Base-by-base conservation (phyloP, 2,888 invertebrate genomes). In the Fissipunctia ypsillon region DNA sequence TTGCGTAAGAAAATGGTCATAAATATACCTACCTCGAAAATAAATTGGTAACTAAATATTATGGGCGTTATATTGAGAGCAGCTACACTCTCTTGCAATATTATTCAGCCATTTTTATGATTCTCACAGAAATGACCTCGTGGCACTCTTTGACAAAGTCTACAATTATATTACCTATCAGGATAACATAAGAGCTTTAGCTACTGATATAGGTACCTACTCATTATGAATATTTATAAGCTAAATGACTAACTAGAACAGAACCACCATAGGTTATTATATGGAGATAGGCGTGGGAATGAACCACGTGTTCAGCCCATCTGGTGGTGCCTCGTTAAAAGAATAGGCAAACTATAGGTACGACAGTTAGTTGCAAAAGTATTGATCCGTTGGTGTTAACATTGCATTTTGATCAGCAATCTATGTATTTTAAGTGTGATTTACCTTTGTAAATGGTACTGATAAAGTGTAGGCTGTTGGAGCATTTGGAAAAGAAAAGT, bases 171-270 rank as follows among this genome's bases (percentile, higher is more conserved):
- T n/a, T 16, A 14, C 28, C 0, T 22, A 22, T 43, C 50, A 50
- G 48, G 41, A 52, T 43, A 19, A 14, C 35, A n/a, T 48, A 25
- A 14, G 31, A 56, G 5, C n/a, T 41, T 10, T 6, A 22, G 6
- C 28, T 54, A 45, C 25, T 12, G n/a, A n/a, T 76, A 50, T 48
- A n/a, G n/a, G n/a, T n/a, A n/a, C n/a, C n/a, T n/a, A 22, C 1
- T 57, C 69, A 52, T 59, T 6, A 57, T 78, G 9, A 59, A 59
- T 60, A 79, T 0, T 72, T 79, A 60, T 79, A 72, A 2, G 5
- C 12, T 16, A 31, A 52, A 50, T 52, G 28, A 45, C 38, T 45
- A 22, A 60, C 22, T 1, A 60, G 73, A 60, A 60, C 1, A 22
- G 5, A 59, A 73, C 45, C 12, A 19, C 12, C 59, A 50, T 28